phyloP scores from a whole-genome alignment of 2,113 vertebrate species.

The Pedionomus torquatus region DNA sequence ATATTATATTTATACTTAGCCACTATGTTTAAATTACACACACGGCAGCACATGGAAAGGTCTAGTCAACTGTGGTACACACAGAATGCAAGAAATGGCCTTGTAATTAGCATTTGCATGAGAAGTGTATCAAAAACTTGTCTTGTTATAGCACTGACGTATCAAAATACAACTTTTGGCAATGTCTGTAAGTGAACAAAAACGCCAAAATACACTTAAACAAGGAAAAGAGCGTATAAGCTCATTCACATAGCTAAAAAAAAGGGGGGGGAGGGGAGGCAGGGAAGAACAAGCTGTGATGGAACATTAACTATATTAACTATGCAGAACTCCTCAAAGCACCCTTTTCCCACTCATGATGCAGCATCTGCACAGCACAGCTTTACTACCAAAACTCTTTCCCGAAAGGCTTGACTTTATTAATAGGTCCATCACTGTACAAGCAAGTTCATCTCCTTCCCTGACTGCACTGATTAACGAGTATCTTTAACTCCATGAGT shows the following conservation, averaged over 20 bases:
- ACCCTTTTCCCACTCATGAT: background rate
- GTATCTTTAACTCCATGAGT: background rate
- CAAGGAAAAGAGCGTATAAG: background rate
- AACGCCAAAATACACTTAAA: background rate
- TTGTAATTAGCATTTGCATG: background rate
- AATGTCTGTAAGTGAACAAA: conserved; percentile 1
- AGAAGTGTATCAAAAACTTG: conserved; percentile 9
- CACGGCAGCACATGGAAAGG: background rate
- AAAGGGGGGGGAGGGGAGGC: no score
- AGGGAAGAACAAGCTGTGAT: background rate
- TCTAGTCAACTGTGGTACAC: background rate
- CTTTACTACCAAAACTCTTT: background rate
- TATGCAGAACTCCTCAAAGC: background rate
- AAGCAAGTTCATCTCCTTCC: background rate
- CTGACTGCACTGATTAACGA: background rate
- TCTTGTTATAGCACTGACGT: background rate
- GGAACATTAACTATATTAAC: background rate
- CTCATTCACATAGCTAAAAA: background rate
- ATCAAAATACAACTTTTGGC: conserved; percentile 32
- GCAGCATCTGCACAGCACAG: background rate
- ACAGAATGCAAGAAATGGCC: background rate
- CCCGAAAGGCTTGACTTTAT: background rate
- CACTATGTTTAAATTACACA: background rate
- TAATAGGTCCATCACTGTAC: background rate
- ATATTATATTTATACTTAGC: background rate